Conservation (phyloP, 2,888 invertebrate species). For the Cantharis rufa region DNA sequence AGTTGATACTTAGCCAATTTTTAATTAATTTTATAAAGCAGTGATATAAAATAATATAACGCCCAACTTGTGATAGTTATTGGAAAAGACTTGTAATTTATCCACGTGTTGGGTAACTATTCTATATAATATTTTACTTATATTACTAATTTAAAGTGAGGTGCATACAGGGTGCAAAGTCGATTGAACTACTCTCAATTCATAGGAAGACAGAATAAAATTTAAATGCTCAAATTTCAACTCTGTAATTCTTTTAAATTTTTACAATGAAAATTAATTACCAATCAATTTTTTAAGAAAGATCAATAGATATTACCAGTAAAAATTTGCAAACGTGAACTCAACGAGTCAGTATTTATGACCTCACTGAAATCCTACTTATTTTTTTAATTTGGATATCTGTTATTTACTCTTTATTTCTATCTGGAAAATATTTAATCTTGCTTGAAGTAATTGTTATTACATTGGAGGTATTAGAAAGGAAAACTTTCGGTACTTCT, state of each 20-base stretch:
- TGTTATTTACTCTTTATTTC: neutral
- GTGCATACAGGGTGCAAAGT: neutral
- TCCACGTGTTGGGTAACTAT: neutral
- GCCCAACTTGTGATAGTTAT: neutral
- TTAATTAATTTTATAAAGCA: neutral
- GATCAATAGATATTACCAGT: neutral
- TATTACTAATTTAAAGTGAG: neutral
- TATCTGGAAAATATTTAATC: neutral
- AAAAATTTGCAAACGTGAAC: neutral
- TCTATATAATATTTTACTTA: neutral
- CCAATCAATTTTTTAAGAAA: too few species aligned
- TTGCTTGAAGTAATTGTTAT: neutral
- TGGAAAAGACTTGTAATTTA: neutral
- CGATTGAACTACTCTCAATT: neutral
- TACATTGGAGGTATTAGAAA: neutral
- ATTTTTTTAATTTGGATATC: neutral
- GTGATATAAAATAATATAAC: neutral
- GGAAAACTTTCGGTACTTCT: neutral
- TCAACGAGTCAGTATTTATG: neutral
- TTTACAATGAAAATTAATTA: too few species aligned
- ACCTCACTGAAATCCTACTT: neutral
- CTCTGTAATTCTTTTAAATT: too few species aligned
- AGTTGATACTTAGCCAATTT: conserved; percentile 35
- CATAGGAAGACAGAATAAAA: neutral
- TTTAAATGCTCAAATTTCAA: too few species aligned